Base-by-base conservation (phyloP, 2,113 vertebrate species). In the Fulica atra region DNA sequence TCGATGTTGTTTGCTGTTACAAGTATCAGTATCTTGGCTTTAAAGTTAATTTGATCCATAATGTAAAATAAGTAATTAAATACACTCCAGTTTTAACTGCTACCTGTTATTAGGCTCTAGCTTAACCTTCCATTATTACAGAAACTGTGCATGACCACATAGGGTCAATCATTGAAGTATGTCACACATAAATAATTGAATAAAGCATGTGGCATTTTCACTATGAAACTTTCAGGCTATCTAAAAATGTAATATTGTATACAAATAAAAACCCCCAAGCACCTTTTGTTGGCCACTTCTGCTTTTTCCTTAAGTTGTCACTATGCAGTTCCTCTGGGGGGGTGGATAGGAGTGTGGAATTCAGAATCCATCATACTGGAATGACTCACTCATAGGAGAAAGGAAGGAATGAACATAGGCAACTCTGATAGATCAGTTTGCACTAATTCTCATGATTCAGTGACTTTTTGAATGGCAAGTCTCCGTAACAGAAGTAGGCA, bases 181-280 rank as follows among this genome's bases (percentile, higher is more conserved):
- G 26, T n/a, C 31, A 64, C 10, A 17, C 26, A 36, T 35, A 54
- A 46, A 33, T 26, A 73, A 35, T 7, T 54, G n/a, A 42, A 2
- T 50, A 54, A 46, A 42, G 35, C 61, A 72, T 7, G 46, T 50
- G 35, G 4, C 17, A 57, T 78, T 92, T 72, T 77, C 56, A 72
- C 35, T 81, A 33, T 25, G 24, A 79, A 46, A 7, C 29, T 48
- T 79, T 56, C 20, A 66, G 19, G 54, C 18, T 73, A 88, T 6
- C 20, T 40, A 79, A 53, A 69, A 80, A 64, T 5, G 2, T 69
- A 64, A 33, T 54, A 78, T 61, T 61, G 16, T 35, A 64, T 73
- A 42, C 12, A 46, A 56, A 53, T 53, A 60, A n/a, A 2, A 16
- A 25, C 29, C 26, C 0, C 0, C 3, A 46, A 46, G 8, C 44